These are phyloP conservation scores for Falco rusticolus DNA, from an alignment of 2,797 vertebrate genomes.

Conservation along the genomic window DNA sequence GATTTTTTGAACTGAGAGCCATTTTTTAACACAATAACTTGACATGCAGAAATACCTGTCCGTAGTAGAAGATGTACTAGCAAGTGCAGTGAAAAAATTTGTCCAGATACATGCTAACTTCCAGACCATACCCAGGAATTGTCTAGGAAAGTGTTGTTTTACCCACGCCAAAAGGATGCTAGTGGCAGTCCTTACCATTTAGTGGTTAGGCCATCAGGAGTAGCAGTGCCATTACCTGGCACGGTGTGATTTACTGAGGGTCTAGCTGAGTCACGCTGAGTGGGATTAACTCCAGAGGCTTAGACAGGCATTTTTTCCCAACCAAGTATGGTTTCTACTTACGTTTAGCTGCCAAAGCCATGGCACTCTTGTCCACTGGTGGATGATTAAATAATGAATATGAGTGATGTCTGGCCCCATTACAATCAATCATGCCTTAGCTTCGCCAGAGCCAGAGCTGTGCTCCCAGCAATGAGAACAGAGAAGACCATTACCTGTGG, in stretches of 20 bases:
- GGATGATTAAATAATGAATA: background rate
- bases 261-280: background rate
- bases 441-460: background rate
- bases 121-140: background rate
- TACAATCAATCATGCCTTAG: background rate
- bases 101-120: background rate
- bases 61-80: background rate
- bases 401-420: background rate
- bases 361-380: background rate
- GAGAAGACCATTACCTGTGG: background rate
- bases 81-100: background rate
- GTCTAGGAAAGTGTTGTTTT: background rate
- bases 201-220: background rate
- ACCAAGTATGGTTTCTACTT: background rate
- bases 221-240: fast-evolving
- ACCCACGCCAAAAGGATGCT: background rate
- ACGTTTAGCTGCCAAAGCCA: background rate
- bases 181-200: background rate
- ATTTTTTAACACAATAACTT: background rate
- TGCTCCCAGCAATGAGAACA: background rate
- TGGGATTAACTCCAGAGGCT: background rate
- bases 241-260: background rate
- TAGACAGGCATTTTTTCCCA: background rate
- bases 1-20: background rate
- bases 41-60: background rate